Evolutionary conservation across 2,113 vertebrate genomes (phyloP), one percentile per base, ranked within the genome.

Genomic region (Coracopsis vasa): DNA sequence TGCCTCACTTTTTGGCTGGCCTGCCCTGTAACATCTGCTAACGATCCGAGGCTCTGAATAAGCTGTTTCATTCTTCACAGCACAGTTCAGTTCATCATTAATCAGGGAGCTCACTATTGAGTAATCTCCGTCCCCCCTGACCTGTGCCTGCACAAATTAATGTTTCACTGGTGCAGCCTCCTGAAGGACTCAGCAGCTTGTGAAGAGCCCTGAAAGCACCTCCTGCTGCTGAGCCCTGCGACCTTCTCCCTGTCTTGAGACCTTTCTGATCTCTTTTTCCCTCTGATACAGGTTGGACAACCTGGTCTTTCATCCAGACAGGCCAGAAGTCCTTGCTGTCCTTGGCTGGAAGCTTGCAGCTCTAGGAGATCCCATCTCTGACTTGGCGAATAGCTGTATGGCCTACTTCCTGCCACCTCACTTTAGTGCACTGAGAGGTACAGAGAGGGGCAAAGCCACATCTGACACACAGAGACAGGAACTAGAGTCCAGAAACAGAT

Each of bases 281-380:
- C 85, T 95, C 79, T 88, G 33, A 69, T 96, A 67, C 92, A 99
- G 99, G 91, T 93, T 99, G 69, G 98, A 98, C 94, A 98, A 98
- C 88, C 95, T 99, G 96, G 94, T 99, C 31, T 99, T 99, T 95
- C 98, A 98, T 62, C 96, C 98, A 28, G 98, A 98, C 61, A 98
- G 97, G 84, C 77, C 93, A 2, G 97, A 99, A 89, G 98, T 99
- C 39, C 96, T 98, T 72, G 98, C 98, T 62, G 98, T 99, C 86
- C 96, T 99, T 50, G 98, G 98, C 94, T 99, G 99, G 99, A 98
- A 98, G 84, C 96, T 98, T 47, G 98, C 98, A 50, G 97, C 98
- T 27, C 86, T 98, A 13, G 99, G 99, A 8, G 98, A 99, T 85
- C 98, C 98, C 66, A 86, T 99, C 44, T 97, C 90, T 0, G 98